Evolutionary conservation across 2,113 vertebrate genomes (phyloP).

Genomic region (Gobius niger): DNA sequence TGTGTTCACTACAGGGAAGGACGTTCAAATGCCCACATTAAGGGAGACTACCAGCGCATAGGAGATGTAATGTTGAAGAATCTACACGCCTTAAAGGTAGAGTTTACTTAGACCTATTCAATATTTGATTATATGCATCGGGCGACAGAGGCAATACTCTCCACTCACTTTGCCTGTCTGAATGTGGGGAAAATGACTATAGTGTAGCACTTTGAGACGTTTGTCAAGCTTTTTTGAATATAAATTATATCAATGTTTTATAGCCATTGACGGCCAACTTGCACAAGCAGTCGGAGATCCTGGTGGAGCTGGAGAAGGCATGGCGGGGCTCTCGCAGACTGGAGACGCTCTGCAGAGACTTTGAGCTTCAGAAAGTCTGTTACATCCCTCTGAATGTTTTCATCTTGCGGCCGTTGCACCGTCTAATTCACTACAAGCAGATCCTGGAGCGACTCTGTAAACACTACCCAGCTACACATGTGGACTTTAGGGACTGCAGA

Average conservation of each 20-base stretch:
- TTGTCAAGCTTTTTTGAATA: too few species aligned
- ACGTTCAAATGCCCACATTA: conserved; percentile 91
- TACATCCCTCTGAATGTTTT: conserved; percentile 96
- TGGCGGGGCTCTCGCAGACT: conserved; percentile 83
- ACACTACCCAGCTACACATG: conserved; percentile 85
- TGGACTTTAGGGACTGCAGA: conserved; percentile 93
- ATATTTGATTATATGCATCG: too few species aligned
- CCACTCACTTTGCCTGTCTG: too few species aligned
- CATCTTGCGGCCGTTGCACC: conserved; percentile 92
- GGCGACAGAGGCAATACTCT: too few species aligned
- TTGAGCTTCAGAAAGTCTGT: conserved; percentile 97
- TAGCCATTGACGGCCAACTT: conserved; percentile 87
- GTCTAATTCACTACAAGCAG: conserved; percentile 96
- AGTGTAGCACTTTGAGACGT: too few species aligned
- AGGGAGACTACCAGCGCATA: conserved; percentile 93
- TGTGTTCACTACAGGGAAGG: conserved; percentile 84
- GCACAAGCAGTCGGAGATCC: conserved; percentile 86
- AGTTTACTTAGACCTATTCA: background rate
- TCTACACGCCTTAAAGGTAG: conserved; percentile 91
- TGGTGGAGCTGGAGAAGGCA: conserved; percentile 86
- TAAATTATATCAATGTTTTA: background rate
- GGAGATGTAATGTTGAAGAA: conserved; percentile 96
- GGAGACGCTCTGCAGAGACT: conserved; percentile 89
- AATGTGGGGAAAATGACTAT: too few species aligned
- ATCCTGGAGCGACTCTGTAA: conserved; percentile 96